Evolutionary conservation across 2,888 invertebrate species (phyloP).

Genomic region (Acheta domesticus): DNA sequence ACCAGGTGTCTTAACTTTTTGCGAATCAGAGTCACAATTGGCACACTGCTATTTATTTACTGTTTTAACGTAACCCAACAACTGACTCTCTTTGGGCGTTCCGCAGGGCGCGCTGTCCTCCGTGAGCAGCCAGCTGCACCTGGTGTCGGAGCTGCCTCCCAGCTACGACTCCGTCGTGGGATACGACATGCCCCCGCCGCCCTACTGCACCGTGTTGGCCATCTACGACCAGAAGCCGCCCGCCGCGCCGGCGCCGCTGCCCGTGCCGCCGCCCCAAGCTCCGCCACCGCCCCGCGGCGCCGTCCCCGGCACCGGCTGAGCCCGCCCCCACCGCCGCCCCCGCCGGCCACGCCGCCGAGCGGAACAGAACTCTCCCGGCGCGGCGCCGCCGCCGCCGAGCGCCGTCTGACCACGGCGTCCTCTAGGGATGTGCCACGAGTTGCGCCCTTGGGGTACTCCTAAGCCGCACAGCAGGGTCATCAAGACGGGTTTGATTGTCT

Average conservation of each 20-base stretch:
- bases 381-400: too few relatives aligned
- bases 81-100: too few relatives aligned
- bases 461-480: too few relatives aligned
- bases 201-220: conserved; percentile 46
- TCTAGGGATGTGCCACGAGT: too few relatives aligned
- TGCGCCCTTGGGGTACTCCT: too few relatives aligned
- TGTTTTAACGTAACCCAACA: too few relatives aligned
- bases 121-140: conserved; percentile 33
- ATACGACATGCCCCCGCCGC: conserved; percentile 47
- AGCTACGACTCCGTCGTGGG: conserved; percentile 50
- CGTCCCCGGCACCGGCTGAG: not conserved
- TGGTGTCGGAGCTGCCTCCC: conserved; percentile 45
- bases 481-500: too few relatives aligned
- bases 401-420: too few relatives aligned
- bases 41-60: too few relatives aligned
- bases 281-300: not conserved
- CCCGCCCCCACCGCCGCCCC: not conserved
- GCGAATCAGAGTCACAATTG: too few relatives aligned
- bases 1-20: too few relatives aligned
- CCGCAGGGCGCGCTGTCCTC: conserved; percentile 43
- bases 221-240: not conserved
- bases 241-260: not conserved
- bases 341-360: not conserved
- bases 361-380: not conserved
- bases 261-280: not conserved